Base-by-base conservation (phyloP, 1,140 invertebrate genomes). In the Conus betulinus region DNA sequence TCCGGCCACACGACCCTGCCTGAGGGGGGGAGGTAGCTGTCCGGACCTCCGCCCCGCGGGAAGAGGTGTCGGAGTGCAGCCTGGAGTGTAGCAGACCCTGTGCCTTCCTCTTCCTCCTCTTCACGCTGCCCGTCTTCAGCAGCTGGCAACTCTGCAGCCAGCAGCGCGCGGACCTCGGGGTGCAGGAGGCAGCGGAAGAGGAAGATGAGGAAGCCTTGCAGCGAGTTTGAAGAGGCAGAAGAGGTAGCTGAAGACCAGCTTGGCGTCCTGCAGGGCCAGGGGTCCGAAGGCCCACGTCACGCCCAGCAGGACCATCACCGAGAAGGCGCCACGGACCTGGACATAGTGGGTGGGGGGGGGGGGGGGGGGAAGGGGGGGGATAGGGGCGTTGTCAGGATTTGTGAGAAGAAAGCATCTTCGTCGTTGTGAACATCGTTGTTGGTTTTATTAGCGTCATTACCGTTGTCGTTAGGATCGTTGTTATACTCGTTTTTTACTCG, bases 191-290 rank as follows among this genome's bases (percentile, higher is more conserved):
- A 96, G 10, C 96, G 94, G 86, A 96, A 95, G 8, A 96, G 87
- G 90, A 96, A 96, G 55, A 96, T 96, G 52, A 96, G 92, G 87
- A 96, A 95, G 55, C 96, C 96, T 93, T 96, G 96, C 1, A 96
- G 92, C 39, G 95, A 95, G 91, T 96, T 96, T 96, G 63, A 94
- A 91, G 10, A 96, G 92, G 90, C 95, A 96, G 92, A 96, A 96
- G 39, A 39, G 39, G 39, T 39, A 39, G 39, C 39, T 8, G 15
- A 15, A 15, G 57, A 5, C 57, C 1, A 96, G 82, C 85, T 95
- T 93, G 2, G 95, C 93, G 63, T 95, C 93, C 67, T 95, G 95
- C 15, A 96, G 93, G n/a, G 96, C 96, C 53, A 96, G 92, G 13
- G 96, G 94, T 15, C 96, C 96, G 52, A 96, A 95, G 1, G 96